A percentile compares a stretch with the other conserved stretches of the same genome.
phyloP scores from a whole-genome alignment of 2,797 vertebrate genomes.

The Tangara arthus region DNA sequence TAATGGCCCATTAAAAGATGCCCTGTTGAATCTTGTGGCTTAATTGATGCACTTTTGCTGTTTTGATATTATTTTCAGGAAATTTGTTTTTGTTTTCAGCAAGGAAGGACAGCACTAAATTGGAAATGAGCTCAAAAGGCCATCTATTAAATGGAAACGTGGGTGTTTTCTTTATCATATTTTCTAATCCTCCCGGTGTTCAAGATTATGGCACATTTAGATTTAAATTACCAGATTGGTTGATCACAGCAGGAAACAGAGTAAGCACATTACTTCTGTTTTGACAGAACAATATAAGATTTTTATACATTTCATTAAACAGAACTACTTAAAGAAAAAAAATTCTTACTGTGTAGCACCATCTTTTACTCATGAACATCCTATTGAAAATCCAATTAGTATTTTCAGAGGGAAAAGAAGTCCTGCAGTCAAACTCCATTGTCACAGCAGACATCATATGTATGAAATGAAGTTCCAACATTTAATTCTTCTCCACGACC shows the following conservation, averaged over 20 bases:
- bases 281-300: slow-evolving; percentile 66
- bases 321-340: slow-evolving; percentile 40
- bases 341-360: not conserved
- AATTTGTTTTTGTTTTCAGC: slow-evolving; percentile 44
- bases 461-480: not conserved
- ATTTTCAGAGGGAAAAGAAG: slow-evolving; percentile 23
- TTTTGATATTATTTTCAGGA: slow-evolving; percentile 45
- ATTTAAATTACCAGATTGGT: slow-evolving; percentile 67
- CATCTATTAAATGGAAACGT: slow-evolving; percentile 42
- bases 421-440: slow-evolving; percentile 17
- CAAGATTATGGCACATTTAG: slow-evolving; percentile 67
- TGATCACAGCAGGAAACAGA: slow-evolving; percentile 63
- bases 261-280: slow-evolving; percentile 69
- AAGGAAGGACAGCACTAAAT: slow-evolving; percentile 38
- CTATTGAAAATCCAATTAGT: slow-evolving; percentile 48
- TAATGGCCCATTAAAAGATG: slow-evolving; percentile 57
- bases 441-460: not conserved
- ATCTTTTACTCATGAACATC: slow-evolving; percentile 37
- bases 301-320: slow-evolving; percentile 66
- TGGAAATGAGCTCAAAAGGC: slow-evolving; percentile 43
- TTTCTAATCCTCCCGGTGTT: slow-evolving; percentile 22
- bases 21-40: slow-evolving; percentile 33
- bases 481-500: not conserved
- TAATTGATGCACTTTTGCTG: slow-evolving; percentile 52
- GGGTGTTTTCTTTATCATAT: slow-evolving; percentile 22